Evolutionary conservation across 2,797 vertebrate species (phyloP), one percentile per base, ranked within the genome.

Genomic region (Ctenopoma kingsleyae): DNA sequence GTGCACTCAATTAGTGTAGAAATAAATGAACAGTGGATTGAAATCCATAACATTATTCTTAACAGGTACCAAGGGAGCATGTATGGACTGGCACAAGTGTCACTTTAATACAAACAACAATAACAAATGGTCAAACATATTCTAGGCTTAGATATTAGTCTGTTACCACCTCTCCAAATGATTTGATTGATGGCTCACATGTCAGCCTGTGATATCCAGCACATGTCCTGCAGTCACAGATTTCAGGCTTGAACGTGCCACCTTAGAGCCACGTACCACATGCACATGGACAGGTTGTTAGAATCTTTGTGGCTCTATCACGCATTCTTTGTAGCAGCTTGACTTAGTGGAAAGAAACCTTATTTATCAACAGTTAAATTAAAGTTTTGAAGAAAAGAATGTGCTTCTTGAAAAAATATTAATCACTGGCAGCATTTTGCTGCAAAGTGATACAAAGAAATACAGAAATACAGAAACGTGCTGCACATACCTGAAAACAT

Each of bases 21-120:
- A 76, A 75, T 73, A 30, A 80, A 84, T 77, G 55, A 77, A 73
- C 74, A 66, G 60, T 53, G 41, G 36, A 67, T 46, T 62, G 38
- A 76, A 75, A 68, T 65, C 63, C 52, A 76, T 81, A 82, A 61
- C 36, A 61, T 72, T 46, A 54, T 25, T 69, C 56, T 53, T 47
- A 62, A 70, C 44, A 76, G 54, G 57, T 40, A 50, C 22, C 58
- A 22, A 41, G 44, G 36, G 68, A 68, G 40, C 52, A 47, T 50
- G 49, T 38, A 52, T 71, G 48, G 38, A 54, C n/a, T 44, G 41
- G 46, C 30, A 73, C 52, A 19, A 22, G 56, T 67, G 19, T 23
- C 43, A 49, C 35, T 69, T 65, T 19, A 63, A 35, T 10, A 49
- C 11, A 54, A 5, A 16, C 48, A 16, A 49, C 23, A 49, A 49